Percentiles rank a stretch among this genome's conserved stretches.
Conservation (phyloP, 1,140 invertebrate species). For the Thrips palmi region DNA sequence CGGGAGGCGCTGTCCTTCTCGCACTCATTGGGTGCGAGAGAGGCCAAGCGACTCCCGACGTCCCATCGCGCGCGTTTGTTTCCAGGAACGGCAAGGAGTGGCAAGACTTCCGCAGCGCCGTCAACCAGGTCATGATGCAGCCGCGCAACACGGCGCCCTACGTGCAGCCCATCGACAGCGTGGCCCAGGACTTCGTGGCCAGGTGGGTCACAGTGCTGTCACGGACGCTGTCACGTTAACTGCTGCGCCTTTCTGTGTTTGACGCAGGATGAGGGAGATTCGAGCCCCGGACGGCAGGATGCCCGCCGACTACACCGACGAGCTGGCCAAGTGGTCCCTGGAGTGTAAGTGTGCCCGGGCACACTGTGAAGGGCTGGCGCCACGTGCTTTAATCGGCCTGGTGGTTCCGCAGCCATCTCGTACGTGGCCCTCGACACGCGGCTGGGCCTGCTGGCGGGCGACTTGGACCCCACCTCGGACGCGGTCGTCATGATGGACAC, state of each 20-base stretch:
- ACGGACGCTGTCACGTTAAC: too few species aligned
- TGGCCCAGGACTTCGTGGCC: constrained; percentile 19
- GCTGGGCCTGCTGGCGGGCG: constrained; percentile 21
- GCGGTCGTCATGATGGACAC: constrained; percentile 21
- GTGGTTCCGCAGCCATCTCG: constrained; percentile 18
- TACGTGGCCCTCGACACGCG: constrained; percentile 24
- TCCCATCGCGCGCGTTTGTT: too few species aligned
- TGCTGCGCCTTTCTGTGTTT: too few species aligned
- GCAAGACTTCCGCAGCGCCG: constrained; percentile 19
- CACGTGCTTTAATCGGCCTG: background rate
- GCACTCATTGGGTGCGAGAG: too few species aligned
- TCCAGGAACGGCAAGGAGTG: constrained; percentile 24
- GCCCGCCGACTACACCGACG: constrained; percentile 14
- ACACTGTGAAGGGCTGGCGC: background rate
- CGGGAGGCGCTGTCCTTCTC: too few species aligned
- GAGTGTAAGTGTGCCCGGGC: constrained; percentile 20
- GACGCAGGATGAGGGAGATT: too few species aligned
- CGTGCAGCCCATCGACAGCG: constrained; percentile 18
- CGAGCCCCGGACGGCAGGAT: too few species aligned
- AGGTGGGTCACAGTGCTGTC: too few species aligned
- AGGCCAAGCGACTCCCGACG: too few species aligned
- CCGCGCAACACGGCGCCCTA: too few species aligned
- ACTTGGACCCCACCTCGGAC: constrained; percentile 16
- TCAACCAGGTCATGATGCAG: constrained; percentile 22
- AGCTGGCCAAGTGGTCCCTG: constrained; percentile 19